Conservation (phyloP, 1,140 invertebrate genomes). For the Drosophila fuyamai region DNA sequence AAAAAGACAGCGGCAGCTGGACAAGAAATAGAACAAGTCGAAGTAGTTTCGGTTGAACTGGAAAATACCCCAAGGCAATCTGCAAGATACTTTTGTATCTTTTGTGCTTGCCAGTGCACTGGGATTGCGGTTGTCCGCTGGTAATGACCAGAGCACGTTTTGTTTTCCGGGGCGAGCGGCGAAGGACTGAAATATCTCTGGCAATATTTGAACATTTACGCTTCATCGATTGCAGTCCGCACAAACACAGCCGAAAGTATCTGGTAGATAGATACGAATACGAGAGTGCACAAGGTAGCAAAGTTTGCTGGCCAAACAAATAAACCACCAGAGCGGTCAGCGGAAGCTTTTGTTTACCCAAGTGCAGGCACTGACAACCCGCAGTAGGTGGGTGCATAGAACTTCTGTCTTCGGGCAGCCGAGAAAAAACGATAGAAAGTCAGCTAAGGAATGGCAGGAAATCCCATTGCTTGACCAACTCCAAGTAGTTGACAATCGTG, state of each 20-base stretch:
- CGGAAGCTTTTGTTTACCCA: conserved; percentile 77
- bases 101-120: conserved; percentile 56
- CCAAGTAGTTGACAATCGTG: conserved; percentile 37
- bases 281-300: conserved; percentile 57
- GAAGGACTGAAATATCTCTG: conserved; percentile 42
- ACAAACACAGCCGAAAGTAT: conserved; percentile 48
- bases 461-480: conserved; percentile 29
- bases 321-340: conserved; percentile 61
- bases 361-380: conserved; percentile 51
- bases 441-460: conserved; percentile 25
- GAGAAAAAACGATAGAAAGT: conserved; percentile 62
- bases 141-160: conserved; percentile 79
- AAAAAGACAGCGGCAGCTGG: conserved; percentile 15
- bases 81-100: conserved; percentile 76
- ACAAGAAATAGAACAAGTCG: conserved; percentile 45
- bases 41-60: conserved; percentile 47
- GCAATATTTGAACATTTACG: conserved; percentile 81
- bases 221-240: conserved; percentile 75
- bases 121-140: conserved; percentile 53
- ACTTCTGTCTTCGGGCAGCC: neutral
- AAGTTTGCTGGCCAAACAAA: conserved; percentile 80
- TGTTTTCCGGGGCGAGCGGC: conserved; percentile 35
- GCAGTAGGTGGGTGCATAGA: conserved; percentile 2
- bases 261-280: conserved; percentile 42
- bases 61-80: conserved; percentile 75